A percentile compares a stretch with the other conserved stretches of the same genome.
These are phyloP conservation scores for Mungos mungo DNA, from an alignment of 2,113 vertebrate genomes.

Conservation along the genomic window DNA sequence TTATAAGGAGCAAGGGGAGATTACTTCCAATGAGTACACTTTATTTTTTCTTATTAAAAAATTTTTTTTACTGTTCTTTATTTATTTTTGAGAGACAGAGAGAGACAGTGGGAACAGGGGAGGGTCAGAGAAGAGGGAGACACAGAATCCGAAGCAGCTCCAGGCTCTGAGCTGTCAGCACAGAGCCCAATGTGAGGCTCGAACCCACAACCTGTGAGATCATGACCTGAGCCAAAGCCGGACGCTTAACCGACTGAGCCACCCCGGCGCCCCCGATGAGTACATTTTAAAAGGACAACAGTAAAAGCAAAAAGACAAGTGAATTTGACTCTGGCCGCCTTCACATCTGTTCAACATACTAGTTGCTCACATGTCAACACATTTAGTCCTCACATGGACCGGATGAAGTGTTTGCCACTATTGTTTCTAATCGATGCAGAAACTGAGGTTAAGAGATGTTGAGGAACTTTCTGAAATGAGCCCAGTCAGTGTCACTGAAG, in stretches of 20 bases:
- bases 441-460: background rate
- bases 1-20: background rate
- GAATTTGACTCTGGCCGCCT: background rate
- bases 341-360: background rate
- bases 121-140: no score
- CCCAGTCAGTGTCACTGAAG: accelerated
- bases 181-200: no score
- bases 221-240: no score
- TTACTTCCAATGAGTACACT: no score
- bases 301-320: background rate
- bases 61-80: no score
- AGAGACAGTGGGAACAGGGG: no score
- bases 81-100: no score
- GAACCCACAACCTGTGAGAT: no score
- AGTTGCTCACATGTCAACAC: background rate
- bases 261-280: background rate
- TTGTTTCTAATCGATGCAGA: background rate
- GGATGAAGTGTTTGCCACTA: background rate
- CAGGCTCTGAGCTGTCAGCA: no score
- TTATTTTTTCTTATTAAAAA: no score
- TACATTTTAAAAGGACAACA: background rate
- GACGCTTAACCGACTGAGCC: no score
- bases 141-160: no score
- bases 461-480: background rate
- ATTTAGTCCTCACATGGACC: background rate